A percentile compares a stretch with the other conserved stretches of the same genome.
phyloP scores from a whole-genome alignment of 2,113 vertebrate genomes.

The Platysternon megacephalum region DNA sequence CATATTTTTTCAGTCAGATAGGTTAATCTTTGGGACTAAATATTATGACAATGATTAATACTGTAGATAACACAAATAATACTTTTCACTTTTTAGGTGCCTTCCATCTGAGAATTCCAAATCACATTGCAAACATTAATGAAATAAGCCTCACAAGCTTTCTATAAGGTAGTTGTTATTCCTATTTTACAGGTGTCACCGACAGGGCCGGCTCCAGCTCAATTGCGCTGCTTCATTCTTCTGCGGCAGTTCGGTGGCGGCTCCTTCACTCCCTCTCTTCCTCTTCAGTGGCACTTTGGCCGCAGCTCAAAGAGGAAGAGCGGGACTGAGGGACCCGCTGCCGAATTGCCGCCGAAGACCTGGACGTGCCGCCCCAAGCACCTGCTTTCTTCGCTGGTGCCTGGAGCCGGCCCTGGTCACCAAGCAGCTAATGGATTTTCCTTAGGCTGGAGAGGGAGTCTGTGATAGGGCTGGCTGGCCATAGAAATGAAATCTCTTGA shows the following conservation, averaged over 20 bases:
- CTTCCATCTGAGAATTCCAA: not conserved
- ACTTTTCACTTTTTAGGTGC: not conserved
- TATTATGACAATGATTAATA: not conserved
- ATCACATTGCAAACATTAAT: not conserved
- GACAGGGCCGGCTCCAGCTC: no score
- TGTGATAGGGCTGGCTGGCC: not conserved
- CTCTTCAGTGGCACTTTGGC: no score
- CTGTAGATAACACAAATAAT: not conserved
- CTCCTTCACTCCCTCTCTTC: no score
- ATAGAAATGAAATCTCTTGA: accelerated
- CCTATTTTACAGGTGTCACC: not conserved
- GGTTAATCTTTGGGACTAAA: not conserved
- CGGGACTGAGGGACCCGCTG: no score
- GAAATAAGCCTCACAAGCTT: not conserved
- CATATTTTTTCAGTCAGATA: not conserved
- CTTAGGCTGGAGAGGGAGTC: not conserved
- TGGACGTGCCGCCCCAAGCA: no score
- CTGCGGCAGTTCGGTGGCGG: no score
- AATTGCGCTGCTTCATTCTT: no score
- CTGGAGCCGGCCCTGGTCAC: no score
- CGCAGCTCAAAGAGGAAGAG: no score
- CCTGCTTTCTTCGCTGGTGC: no score
- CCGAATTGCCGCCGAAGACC: no score
- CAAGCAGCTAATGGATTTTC: accelerated
- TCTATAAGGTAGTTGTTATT: not conserved